phyloP scores from a whole-genome alignment of 1,140 invertebrate species.

The Coptotermes formosanus region DNA sequence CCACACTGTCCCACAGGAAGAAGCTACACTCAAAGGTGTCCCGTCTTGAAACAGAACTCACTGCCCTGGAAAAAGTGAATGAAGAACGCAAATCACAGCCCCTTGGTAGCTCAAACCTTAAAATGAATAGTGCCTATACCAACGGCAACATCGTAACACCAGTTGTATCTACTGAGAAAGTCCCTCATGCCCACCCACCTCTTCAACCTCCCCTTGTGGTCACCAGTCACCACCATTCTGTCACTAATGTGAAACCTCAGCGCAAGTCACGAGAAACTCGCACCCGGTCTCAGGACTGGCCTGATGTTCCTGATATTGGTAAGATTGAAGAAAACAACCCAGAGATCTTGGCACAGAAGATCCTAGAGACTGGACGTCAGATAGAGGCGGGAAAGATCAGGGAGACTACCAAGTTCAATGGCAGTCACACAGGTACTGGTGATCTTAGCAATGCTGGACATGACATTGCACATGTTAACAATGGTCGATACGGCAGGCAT shows the following conservation, averaged over 20 bases:
- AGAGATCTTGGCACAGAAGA: conserved; percentile 83
- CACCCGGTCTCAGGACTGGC: conserved; percentile 83
- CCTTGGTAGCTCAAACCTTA: conserved; percentile 20
- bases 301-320: conserved; percentile 82
- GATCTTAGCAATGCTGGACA: neutral
- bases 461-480: conserved; percentile 22
- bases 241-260: conserved; percentile 25
- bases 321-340: conserved; percentile 91
- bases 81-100: conserved; percentile 52
- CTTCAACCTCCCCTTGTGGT: conserved; percentile 21
- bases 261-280: conserved; percentile 71
- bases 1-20: conserved; percentile 76
- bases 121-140: conserved; percentile 27
- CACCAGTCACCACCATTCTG: conserved; percentile 29
- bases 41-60: conserved; percentile 71
- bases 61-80: conserved; percentile 66
- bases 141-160: conserved; percentile 4
- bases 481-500: conserved; percentile 19
- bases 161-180: neutral
- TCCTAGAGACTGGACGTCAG: conserved; percentile 81
- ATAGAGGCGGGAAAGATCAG: conserved; percentile 75
- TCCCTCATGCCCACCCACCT: conserved; percentile 25
- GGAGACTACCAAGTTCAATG: conserved; percentile 42
- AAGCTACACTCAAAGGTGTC: conserved; percentile 73
- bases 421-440: conserved; percentile 24